phyloP scores from a whole-genome alignment of 1,140 invertebrate species.

The Cataglyphis hispanica region DNA sequence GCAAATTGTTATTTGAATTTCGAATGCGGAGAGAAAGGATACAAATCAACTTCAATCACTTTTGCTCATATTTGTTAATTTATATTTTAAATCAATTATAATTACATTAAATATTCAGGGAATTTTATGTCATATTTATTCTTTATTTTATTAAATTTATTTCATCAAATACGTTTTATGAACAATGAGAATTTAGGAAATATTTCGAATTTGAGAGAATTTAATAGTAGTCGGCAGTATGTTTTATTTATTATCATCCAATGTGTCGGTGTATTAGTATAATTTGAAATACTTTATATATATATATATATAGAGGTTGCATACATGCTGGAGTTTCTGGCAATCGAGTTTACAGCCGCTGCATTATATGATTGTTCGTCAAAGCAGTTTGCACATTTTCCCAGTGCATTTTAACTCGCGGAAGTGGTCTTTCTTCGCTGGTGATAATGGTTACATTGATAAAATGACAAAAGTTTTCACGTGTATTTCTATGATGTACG shows the following conservation, averaged over 20 bases:
- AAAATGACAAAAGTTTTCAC: constrained; percentile 53
- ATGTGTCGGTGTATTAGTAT: constrained; percentile 31
- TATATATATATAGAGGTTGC: constrained; percentile 19
- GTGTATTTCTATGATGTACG: neutral
- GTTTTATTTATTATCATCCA: constrained; percentile 53
- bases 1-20: constrained; percentile 66
- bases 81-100: neutral
- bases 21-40: constrained; percentile 19
- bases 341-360: constrained; percentile 53
- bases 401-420: constrained; percentile 51
- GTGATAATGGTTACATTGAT: constrained; percentile 59
- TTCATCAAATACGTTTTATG: constrained; percentile 34
- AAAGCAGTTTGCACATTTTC: constrained; percentile 60
- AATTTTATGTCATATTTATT: constrained; percentile 29
- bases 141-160: neutral
- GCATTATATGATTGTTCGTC: constrained; percentile 56
- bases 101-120: constrained; percentile 7
- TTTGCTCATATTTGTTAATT: neutral
- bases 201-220: constrained; percentile 29
- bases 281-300: constrained; percentile 51
- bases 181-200: constrained; percentile 34
- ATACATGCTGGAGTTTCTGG: constrained; percentile 18
- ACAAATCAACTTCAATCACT: neutral
- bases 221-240: constrained; percentile 36
- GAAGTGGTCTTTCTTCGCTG: constrained; percentile 52